Conservation (phyloP, 2,888 invertebrate species). For the Athalia cordata region DNA sequence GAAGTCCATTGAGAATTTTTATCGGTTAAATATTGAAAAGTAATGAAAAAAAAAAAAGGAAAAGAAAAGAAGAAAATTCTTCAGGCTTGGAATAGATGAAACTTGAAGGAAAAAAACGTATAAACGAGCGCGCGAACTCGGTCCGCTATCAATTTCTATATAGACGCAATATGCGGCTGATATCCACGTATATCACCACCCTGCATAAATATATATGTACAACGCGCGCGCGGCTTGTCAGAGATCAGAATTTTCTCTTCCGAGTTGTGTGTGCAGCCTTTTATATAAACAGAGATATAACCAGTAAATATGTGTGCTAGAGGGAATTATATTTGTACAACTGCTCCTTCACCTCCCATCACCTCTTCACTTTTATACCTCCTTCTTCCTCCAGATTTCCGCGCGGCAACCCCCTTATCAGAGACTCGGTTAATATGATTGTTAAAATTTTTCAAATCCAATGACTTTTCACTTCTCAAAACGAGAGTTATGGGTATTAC, state of each 20-base stretch:
- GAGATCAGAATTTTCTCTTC: background rate
- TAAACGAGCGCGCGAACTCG: background rate
- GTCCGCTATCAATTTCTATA: conserved; percentile 27
- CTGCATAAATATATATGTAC: background rate
- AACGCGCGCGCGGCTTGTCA: conserved; percentile 15
- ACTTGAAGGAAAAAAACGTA: background rate
- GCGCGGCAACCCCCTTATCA: no score
- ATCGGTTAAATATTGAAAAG: no score
- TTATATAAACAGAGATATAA: conserved; percentile 31
- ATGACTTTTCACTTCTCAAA: no score
- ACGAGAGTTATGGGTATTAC: no score
- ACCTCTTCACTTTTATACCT: background rate
- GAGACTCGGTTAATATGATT: no score
- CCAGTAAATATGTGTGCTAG: conserved; percentile 34
- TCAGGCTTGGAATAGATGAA: no score
- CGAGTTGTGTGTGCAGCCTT: conserved; percentile 20
- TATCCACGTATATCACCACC: conserved; percentile 5
- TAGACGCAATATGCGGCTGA: background rate
- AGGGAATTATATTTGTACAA: conserved; percentile 43
- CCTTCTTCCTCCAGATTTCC: background rate
- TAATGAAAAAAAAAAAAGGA: no score
- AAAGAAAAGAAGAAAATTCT: no score
- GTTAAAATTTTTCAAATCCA: no score
- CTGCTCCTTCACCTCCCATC: conserved; percentile 10
- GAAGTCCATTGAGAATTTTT: no score